Base-by-base conservation (phyloP, 2,888 invertebrate species). In the Leistus spinibarbis region DNA sequence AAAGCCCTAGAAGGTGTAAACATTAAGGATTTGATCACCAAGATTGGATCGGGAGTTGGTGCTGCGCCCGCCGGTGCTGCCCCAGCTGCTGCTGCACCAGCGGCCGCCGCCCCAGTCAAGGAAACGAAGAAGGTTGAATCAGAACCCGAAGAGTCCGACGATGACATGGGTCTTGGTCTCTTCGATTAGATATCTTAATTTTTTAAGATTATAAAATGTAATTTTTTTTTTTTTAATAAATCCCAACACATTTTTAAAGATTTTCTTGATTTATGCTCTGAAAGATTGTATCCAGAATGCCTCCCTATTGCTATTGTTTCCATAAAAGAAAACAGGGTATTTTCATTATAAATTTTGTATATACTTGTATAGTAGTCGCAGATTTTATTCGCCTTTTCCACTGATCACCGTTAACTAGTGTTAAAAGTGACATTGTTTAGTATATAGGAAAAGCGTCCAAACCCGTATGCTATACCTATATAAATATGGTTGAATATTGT, bases 1-100 rank as follows among this genome's bases (percentile, higher is more conserved):
- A 98, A 98, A 87, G 96, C 98, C 54, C 88, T 99, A 79, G 98
- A 98, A 86, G 96, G 96, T 78, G 88, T 98, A 79, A 97, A 97
- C 85, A 92, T 99, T 73, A 96, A 95, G 83, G 95, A 96, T 78
- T 88, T 98, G 83, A 95, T 98, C 86, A 95, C 96, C 78, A 97
- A 94, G 87, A 93, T 98, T 82, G 96, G 97, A 19, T 94, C 96
- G 67, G 95, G 96, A 78, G 96, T 93, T 76, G 97, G 96, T 76
- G 90, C 94, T 79, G 95, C 94, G 24, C 92, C 95, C 67, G 91
- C 94, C 77, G 93, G 89, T 76, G 91, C 88, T 53, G 89, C 90
- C 60, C 90, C 91, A 23, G 90, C 91, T 17, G 89, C 90, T 53
- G 90, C 91, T 20, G 89, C 91, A 40, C 89, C 92, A 53, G 90